Conservation (phyloP, 1,140 invertebrate genomes). For the Tetraneura akinire region DNA sequence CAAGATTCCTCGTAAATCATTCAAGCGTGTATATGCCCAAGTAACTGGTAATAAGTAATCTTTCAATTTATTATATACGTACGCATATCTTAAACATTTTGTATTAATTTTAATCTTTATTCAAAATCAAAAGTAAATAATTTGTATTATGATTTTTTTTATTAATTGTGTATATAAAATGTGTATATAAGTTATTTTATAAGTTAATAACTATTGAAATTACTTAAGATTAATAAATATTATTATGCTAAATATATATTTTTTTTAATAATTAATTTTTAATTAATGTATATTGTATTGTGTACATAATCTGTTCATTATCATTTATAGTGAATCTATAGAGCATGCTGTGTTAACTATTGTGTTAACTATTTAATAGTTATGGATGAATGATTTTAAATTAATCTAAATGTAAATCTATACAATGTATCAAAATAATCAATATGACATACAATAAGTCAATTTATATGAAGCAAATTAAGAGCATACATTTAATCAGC, state of each 20-base stretch:
- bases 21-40: conserved; percentile 17
- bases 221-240: too few species aligned
- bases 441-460: background rate
- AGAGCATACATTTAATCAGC: conserved; percentile 23
- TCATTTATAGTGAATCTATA: conserved; percentile 33
- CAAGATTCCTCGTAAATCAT: background rate
- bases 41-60: background rate
- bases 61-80: background rate
- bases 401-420: conserved; percentile 6
- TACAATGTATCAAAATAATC: background rate
- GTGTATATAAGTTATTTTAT: too few species aligned
- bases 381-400: conserved; percentile 20
- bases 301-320: background rate
- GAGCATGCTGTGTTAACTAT: conserved; percentile 21
- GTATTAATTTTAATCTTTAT: background rate
- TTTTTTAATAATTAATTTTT: background rate
- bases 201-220: too few species aligned
- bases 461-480: conserved; percentile 15
- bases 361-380: conserved; percentile 11
- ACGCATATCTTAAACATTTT: background rate
- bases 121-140: background rate
- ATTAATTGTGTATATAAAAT: too few species aligned
- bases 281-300: background rate
- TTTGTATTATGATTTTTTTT: background rate
- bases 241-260: background rate